Conservation (phyloP, 2,797 vertebrate species). For the Phataginus tetradactyla region DNA sequence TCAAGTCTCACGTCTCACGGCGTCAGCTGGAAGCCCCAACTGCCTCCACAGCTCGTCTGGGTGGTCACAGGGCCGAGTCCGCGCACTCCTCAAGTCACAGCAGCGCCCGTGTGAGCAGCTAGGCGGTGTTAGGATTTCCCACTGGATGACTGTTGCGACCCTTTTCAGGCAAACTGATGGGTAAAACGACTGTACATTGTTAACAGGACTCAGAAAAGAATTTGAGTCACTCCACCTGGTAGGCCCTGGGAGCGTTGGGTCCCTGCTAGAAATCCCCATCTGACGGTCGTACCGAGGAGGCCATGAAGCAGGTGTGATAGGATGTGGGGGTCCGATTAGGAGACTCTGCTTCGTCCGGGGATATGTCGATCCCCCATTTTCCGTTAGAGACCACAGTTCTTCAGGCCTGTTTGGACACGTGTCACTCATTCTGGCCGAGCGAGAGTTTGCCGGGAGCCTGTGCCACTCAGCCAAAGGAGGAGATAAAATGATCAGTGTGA, state of each 20-base stretch:
- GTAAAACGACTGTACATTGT: neutral
- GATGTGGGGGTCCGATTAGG: neutral
- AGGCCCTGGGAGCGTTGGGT: neutral
- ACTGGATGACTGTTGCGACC: neutral
- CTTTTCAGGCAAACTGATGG: neutral
- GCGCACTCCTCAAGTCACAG: neutral
- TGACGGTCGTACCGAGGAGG: neutral
- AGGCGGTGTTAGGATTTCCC: neutral
- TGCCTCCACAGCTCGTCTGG: slow-evolving; percentile 55
- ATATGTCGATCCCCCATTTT: neutral
- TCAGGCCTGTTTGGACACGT: neutral
- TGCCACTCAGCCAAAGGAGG: neutral
- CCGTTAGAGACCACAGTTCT: neutral
- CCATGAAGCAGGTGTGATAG: neutral
- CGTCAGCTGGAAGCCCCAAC: slow-evolving; percentile 84
- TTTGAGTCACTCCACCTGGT: neutral
- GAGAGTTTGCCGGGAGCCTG: neutral
- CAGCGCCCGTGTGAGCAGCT: neutral
- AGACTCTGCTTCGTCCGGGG: neutral
- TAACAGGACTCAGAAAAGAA: slow-evolving; percentile 17
- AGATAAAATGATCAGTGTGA: neutral
- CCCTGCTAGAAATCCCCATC: neutral
- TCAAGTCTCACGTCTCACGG: slow-evolving; percentile 77
- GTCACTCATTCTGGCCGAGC: neutral
- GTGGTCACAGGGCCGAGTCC: slow-evolving; percentile 33